A percentile compares a stretch with the other conserved stretches of the same genome.
Conservation (phyloP, 92 coral and sea anemone genomes). For the Phenganax subtilis region DNA sequence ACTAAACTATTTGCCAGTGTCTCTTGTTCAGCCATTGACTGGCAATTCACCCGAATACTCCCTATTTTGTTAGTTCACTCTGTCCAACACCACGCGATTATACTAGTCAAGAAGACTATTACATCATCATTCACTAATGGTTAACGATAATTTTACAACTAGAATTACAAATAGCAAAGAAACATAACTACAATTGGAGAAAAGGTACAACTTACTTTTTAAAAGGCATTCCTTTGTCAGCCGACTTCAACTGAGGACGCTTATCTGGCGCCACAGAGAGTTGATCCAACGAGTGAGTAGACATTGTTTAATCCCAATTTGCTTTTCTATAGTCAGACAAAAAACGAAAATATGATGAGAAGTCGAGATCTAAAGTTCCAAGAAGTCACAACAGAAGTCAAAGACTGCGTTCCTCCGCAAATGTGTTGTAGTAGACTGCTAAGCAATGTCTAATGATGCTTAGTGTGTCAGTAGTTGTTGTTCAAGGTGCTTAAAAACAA, state of each 20-base stretch:
- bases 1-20: no score
- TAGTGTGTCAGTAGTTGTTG: neutral
- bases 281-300: slow-evolving; percentile 18
- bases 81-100: no score
- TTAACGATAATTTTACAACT: no score
- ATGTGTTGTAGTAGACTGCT: neutral
- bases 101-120: no score
- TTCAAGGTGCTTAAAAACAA: no score
- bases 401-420: neutral
- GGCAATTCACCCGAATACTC: no score
- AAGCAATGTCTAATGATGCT: neutral
- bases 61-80: no score
- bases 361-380: neutral
- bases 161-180: neutral
- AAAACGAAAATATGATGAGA: neutral
- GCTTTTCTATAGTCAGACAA: neutral
- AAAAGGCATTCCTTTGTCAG: slow-evolving; percentile 39
- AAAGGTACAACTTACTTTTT: slow-evolving; percentile 30
- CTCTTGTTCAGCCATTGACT: no score
- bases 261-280: slow-evolving; percentile 5
- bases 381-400: neutral
- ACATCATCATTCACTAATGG: no score
- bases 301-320: neutral
- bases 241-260: slow-evolving; percentile 17
- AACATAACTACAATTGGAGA: neutral